phyloP scores from a whole-genome alignment of 2,113 vertebrate species.

The Chauna torquata region DNA sequence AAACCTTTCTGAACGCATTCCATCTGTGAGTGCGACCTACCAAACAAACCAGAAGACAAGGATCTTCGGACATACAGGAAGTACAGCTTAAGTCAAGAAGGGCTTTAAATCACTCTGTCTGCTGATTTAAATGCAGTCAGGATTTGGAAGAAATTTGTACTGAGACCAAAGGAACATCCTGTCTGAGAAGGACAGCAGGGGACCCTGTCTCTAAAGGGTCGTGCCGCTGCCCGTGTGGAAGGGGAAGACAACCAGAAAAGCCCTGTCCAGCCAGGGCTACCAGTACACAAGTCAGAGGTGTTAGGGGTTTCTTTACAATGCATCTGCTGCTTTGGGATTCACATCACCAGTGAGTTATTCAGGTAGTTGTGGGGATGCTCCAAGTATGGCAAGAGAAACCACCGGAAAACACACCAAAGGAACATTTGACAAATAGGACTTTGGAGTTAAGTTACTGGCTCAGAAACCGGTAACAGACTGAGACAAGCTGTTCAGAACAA shows the following conservation, averaged over 20 bases:
- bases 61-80: not conserved
- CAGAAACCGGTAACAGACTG: not conserved
- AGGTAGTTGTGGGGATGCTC: not conserved
- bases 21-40: not conserved
- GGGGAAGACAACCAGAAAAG: not conserved
- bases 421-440: not conserved
- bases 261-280: not conserved
- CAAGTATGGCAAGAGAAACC: not conserved
- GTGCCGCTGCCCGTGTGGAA: not conserved
- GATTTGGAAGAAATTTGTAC: not conserved
- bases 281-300: accelerated
- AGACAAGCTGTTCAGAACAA: not conserved
- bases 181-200: not conserved
- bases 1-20: not conserved
- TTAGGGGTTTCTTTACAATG: not conserved
- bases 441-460: not conserved
- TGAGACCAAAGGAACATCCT: not conserved
- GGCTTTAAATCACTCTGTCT: not conserved
- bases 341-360: not conserved
- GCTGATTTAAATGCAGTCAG: not conserved
- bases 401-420: not conserved
- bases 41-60: not conserved
- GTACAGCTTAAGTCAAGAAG: not conserved
- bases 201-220: not conserved
- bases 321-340: not conserved